Base-by-base conservation (phyloP, 2,888 invertebrate species). In the Phortica okadai region DNA sequence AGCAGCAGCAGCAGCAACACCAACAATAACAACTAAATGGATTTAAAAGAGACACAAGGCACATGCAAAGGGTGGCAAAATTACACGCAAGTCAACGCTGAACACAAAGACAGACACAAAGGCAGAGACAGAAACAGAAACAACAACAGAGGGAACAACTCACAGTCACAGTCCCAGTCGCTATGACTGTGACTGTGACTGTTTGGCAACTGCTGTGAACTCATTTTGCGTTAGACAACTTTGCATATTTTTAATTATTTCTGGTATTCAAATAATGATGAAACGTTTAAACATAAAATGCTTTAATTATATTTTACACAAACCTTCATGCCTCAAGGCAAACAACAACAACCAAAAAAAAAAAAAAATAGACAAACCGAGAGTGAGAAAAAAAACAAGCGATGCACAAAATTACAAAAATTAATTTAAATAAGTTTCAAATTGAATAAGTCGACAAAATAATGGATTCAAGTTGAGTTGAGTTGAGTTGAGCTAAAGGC, bases 241-340 rank as follows among this genome's bases (percentile, higher is more conserved):
- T 72, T 72, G 54, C 70, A 72, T 72, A 72, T 72, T 72, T 72
- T 72, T 72, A 72, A 56, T 72, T 72, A 70, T 70, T 70, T 54
- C 44, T 70, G 70, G 70, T 70, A 70, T 70, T 70, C 54, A 70
- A 70, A 70, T 54, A 54, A 70, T 70, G 70, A 70, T 70, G 70
- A 70, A 70, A 25, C 25, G 54, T 70, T 70, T 70, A 54, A 54
- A 33, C 56, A 72, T 33, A 25, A 72, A 72, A 72, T 72, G 25
- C 70, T 21, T 72, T 72, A 72, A 56, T 72, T 72, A 54, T 45
- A 42, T 42, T 25, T 69, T 14, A 33, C n/a, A 5, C n/a, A n/a
- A n/a, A 54, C n/a, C 10, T 21, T 59, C 59, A n/a, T 8, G 7
- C 14, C n/a, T 8, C 59, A n/a, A 21, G 59, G 7, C 59, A 3